Conservation (phyloP, 1,140 invertebrate species). For the Adoxophyes honmai region DNA sequence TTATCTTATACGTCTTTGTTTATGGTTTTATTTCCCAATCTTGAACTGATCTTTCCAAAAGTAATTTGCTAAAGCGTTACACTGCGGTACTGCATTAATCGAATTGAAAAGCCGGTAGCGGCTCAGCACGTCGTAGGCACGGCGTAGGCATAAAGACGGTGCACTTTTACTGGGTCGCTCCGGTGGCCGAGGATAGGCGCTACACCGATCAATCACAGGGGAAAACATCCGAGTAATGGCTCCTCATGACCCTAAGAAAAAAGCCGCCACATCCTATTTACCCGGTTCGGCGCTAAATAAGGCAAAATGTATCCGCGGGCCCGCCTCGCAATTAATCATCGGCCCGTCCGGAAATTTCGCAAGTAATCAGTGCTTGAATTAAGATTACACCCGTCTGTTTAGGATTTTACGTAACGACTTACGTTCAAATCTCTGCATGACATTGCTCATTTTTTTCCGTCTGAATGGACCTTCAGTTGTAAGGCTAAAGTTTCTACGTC, state of each 20-base stretch:
- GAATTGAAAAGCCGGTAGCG: too few relatives aligned
- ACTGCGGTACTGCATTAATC: too few relatives aligned
- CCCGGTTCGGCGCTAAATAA: constrained; percentile 43
- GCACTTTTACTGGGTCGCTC: too few relatives aligned
- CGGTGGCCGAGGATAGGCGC: constrained; percentile 12
- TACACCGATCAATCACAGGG: constrained; percentile 50
- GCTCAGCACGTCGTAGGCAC: too few relatives aligned
- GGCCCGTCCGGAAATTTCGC: constrained; percentile 34
- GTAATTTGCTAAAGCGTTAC: too few relatives aligned
- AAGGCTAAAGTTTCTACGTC: neutral
- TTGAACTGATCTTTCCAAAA: too few relatives aligned
- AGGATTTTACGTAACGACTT: neutral
- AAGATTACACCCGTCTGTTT: constrained; percentile 20
- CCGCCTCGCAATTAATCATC: constrained; percentile 44
- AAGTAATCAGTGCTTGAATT: constrained; percentile 45
- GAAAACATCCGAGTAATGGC: constrained; percentile 53
- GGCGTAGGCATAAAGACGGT: too few relatives aligned
- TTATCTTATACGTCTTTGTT: too few relatives aligned
- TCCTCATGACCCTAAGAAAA: constrained; percentile 53
- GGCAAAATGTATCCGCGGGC: constrained; percentile 46
- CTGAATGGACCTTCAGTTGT: neutral
- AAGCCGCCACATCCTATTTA: constrained; percentile 46
- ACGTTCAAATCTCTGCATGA: neutral
- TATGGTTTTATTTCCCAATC: too few relatives aligned
- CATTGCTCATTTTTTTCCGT: neutral